These are phyloP conservation scores for Patella ulyssiponensis DNA, from an alignment of 2,888 invertebrate species.

Conservation along the genomic window DNA sequence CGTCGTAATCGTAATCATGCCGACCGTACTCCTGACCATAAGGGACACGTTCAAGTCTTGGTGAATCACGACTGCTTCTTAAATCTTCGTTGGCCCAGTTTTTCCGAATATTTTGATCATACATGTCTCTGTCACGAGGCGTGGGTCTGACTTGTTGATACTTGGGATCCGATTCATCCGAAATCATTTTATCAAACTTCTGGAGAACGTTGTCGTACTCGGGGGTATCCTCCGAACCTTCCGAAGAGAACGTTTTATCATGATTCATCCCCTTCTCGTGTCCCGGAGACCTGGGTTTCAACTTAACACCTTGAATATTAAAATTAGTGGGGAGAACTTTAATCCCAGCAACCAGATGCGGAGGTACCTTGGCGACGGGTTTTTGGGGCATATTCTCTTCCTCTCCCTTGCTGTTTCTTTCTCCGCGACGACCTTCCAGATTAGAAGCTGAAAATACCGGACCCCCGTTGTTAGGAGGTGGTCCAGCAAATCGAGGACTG, in stretches of 20 bases:
- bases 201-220: neutral
- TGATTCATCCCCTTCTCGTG: constrained; percentile 17
- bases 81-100: neutral
- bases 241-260: constrained; percentile 16
- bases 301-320: constrained; percentile 31
- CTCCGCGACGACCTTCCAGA: constrained; percentile 49
- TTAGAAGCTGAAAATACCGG: constrained; percentile 59
- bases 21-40: neutral
- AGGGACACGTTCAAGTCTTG: neutral
- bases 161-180: neutral
- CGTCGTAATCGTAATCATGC: neutral
- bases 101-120: neutral
- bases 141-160: neutral
- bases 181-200: neutral
- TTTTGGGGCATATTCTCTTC: constrained; percentile 34
- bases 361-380: constrained; percentile 65
- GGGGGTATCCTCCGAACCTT: neutral
- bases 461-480: constrained; percentile 19
- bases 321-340: constrained; percentile 59
- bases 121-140: neutral
- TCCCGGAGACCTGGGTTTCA: constrained; percentile 34
- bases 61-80: neutral
- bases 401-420: constrained; percentile 2
- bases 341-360: constrained; percentile 61
- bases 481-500: constrained; percentile 12